These are phyloP conservation scores for Ifrita kowaldi DNA, from an alignment of 2,113 vertebrate genomes.

Conservation along the genomic window DNA sequence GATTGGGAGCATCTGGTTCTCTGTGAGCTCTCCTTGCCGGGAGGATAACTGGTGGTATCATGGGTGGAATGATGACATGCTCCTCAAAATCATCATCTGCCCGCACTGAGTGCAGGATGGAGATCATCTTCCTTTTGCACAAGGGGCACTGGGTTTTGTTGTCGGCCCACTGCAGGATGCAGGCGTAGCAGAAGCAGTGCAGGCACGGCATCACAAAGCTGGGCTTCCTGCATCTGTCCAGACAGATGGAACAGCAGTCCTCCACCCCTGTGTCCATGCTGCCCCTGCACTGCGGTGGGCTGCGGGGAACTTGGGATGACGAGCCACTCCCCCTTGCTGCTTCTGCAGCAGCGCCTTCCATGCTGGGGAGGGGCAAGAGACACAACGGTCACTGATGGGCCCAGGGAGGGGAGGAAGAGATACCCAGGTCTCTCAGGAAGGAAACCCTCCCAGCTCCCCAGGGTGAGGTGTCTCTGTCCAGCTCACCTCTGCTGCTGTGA, in stretches of 20 bases:
- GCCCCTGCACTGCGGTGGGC: fast-evolving
- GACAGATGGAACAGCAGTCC: neutral
- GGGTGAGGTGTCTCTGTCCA: neutral
- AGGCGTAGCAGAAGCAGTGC: neutral
- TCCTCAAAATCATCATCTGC: neutral
- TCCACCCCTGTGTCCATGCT: neutral
- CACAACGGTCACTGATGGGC: neutral
- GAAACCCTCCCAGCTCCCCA: neutral
- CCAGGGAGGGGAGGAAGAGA: neutral
- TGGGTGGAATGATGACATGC: neutral
- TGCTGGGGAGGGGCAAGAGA: neutral
- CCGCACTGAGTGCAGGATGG: neutral
- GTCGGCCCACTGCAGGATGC: neutral
- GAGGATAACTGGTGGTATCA: too few species aligned
- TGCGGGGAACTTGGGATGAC: neutral
- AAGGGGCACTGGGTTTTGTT: neutral
- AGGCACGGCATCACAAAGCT: neutral
- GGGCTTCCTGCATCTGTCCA: neutral
- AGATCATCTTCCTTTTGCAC: neutral
- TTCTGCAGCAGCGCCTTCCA: neutral
- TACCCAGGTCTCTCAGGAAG: neutral
- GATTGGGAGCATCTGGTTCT: neutral
- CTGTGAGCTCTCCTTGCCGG: neutral
- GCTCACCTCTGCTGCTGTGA: neutral
- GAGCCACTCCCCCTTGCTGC: neutral